Evolutionary conservation across 2,888 invertebrate species (phyloP).

Genomic region (Eueremaeus valkanovi): DNA sequence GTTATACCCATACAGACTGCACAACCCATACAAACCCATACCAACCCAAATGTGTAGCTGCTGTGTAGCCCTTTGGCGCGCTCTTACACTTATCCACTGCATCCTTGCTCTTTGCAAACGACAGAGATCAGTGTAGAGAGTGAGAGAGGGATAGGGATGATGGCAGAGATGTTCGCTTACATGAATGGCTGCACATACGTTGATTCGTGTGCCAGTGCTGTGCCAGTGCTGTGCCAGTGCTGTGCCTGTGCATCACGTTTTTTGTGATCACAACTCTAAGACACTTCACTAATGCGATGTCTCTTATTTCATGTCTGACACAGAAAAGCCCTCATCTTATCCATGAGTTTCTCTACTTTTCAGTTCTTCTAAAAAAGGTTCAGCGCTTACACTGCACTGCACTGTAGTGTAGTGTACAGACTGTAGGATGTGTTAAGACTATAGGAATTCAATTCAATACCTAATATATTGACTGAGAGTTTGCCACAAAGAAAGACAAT

Average conservation of each 20-base stretch:
- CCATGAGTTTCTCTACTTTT: no score
- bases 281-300: slow-evolving; percentile 5
- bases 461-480: not conserved
- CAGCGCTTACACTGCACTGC: no score
- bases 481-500: not conserved
- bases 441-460: not conserved
- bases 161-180: not conserved
- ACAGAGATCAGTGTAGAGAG: no score
- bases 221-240: no score
- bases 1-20: slow-evolving; percentile 7
- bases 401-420: no score
- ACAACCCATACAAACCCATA: no score
- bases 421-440: not conserved
- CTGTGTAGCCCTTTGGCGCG: slow-evolving; percentile 10
- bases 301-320: not conserved
- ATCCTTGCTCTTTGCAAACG: not conserved
- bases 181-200: not conserved
- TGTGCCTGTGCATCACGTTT: slow-evolving; percentile 17
- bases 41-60: no score
- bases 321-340: not conserved
- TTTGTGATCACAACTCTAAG: slow-evolving; percentile 13
- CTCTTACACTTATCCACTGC: not conserved
- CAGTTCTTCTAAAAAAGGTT: not conserved
- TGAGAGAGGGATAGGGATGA: not conserved
- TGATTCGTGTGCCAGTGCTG: not conserved